A percentile compares a stretch with the other conserved stretches of the same genome.
Conservation (phyloP, 2,797 vertebrate species). For the Acipenser oxyrinchus region DNA sequence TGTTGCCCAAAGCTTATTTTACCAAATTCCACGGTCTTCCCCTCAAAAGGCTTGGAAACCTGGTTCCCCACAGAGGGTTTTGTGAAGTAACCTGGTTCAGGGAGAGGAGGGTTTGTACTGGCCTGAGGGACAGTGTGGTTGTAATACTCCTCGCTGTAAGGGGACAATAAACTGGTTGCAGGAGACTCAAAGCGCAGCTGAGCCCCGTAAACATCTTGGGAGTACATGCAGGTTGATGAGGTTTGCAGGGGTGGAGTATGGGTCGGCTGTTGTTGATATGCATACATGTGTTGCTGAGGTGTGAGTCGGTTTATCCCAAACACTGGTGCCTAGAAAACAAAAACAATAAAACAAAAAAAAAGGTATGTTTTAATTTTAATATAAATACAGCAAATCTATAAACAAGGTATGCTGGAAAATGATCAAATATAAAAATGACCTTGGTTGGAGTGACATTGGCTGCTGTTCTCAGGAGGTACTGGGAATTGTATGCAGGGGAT, state of each 20-base stretch:
- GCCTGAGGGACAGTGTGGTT: slow-evolving; percentile 73
- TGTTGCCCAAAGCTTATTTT: slow-evolving; percentile 76
- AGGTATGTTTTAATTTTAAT: slow-evolving; percentile 1
- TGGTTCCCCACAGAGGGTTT: slow-evolving; percentile 68
- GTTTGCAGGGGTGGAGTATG: slow-evolving; percentile 87
- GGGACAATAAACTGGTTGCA: slow-evolving; percentile 78
- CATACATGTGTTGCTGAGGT: slow-evolving; percentile 86
- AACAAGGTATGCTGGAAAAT: not conserved
- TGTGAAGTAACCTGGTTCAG: slow-evolving; percentile 95
- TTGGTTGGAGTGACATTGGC: slow-evolving; percentile 92
- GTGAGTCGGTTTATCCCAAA: slow-evolving; percentile 86
- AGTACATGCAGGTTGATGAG: slow-evolving; percentile 79
- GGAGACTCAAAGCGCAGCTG: slow-evolving; percentile 85
- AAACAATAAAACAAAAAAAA: slow-evolving; percentile 14
- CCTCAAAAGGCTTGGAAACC: slow-evolving; percentile 65
- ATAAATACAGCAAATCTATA: not conserved
- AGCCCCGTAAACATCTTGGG: slow-evolving; percentile 79
- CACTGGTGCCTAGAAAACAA: slow-evolving; percentile 66
- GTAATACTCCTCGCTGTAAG: slow-evolving; percentile 85
- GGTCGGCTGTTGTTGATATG: slow-evolving; percentile 73
- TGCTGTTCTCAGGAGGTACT: slow-evolving; percentile 86
- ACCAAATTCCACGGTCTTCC: slow-evolving; percentile 71
- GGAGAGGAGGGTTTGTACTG: slow-evolving; percentile 79
- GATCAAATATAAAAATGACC: slow-evolving; percentile 46
- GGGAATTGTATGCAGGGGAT: slow-evolving; percentile 89